Conservation (phyloP, 1,140 invertebrate species). For the Dendroctonus ponderosae region DNA sequence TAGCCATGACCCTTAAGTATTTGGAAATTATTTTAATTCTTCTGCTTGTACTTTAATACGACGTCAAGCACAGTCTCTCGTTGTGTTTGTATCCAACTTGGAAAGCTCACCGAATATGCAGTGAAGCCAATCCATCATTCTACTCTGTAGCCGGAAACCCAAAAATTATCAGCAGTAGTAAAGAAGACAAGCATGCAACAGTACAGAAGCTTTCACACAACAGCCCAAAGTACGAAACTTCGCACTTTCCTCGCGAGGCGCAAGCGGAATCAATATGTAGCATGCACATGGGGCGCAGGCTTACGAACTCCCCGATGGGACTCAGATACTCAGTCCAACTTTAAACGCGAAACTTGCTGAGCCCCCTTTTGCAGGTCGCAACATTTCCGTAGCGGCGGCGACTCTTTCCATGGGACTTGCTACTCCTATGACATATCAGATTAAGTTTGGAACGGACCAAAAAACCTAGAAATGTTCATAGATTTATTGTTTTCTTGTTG, state of each 20-base stretch:
- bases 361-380: slow-evolving; percentile 1
- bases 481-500: background rate
- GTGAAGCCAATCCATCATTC: background rate
- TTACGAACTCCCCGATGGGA: slow-evolving; percentile 30
- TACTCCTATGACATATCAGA: background rate
- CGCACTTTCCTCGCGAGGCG: slow-evolving; percentile 18
- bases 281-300: slow-evolving; percentile 34
- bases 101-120: background rate
- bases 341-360: background rate
- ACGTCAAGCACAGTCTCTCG: too few relatives aligned
- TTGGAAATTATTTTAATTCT: too few relatives aligned
- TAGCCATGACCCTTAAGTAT: too few relatives aligned
- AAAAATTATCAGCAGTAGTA: slow-evolving; percentile 2
- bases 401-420: background rate
- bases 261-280: slow-evolving; percentile 31
- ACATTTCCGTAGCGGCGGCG: slow-evolving; percentile 3
- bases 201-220: slow-evolving; percentile 15
- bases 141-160: background rate
- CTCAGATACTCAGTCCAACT: slow-evolving; percentile 26
- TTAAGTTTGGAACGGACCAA: background rate
- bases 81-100: background rate
- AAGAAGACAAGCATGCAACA: slow-evolving; percentile 17
- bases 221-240: slow-evolving; percentile 22
- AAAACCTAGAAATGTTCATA: background rate
- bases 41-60: too few relatives aligned